Base-by-base conservation (phyloP, 2,113 vertebrate genomes). In the mouse (Mus musculus) region DNA sequence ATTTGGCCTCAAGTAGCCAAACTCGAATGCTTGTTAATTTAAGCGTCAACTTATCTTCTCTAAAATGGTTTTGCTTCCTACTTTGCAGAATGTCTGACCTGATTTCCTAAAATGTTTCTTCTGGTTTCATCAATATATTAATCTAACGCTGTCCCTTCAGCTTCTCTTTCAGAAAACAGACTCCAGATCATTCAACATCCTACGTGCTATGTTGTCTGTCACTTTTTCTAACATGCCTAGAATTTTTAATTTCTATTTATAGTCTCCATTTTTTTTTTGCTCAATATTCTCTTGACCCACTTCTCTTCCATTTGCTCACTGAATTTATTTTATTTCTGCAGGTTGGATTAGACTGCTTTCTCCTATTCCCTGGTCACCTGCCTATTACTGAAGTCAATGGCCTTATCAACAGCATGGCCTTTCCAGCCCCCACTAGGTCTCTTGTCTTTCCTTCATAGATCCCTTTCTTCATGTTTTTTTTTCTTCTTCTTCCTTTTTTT, bases 91-190 rank as follows among this genome's bases (percentile, higher is more conserved):
- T 12, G 4, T 52, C 65, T 77, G 76, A 26, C 8, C 24, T 95
- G 71, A 65, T 59, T 94, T 86, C 56, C 36, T 89, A 59, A 88
- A 89, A 56, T 85, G 52, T 85, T 75, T 88, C 17, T 88, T 63
- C 26, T 19, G 0, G 67, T 88, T 97, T n/a, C 9, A 24, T 93
- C 61, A 77, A 28, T 42, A n/a, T 87, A 30, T 81, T 80, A 49
- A 77, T 65, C 67, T 71, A 14, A 7, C 3, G 13, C 2, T 49
- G 67, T 52, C 42, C 16, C 4, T n/a, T 20, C 14, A 13, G 28
- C 3, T 67, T 59, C 49, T 16, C 46, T 71, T 81, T 65, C 36
- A 88, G 81, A 69, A 33, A 1, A 46, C 54, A 82, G 3, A 28
- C 13, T 72, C 65, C 42, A 0, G 10, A 59, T 7, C 17, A 33